Evolutionary conservation across 2,888 invertebrate species (phyloP), one percentile per base, ranked within the genome.

Genomic region (Lymantria monacha): DNA sequence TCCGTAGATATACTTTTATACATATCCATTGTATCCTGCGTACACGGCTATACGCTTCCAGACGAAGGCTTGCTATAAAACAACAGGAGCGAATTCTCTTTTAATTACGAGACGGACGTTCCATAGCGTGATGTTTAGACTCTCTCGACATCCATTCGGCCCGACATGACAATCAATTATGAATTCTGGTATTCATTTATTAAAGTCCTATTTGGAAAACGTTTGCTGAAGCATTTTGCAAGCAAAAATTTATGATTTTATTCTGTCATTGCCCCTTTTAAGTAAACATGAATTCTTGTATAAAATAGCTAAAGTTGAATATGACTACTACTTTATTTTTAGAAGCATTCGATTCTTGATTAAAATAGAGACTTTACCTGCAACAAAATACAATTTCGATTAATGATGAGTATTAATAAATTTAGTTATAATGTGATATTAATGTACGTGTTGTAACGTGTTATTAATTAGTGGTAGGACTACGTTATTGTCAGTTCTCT

Each of bases 51-150:
- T 70, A 65, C 68, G 74, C 72, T 64, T 70, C 74, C 77, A 80
- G 80, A 80, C 78, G 74, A 72, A 70, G 75, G 68, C 69, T 41
- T 65, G 69, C 71, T 74, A 73, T 81, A 79, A 79, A 81, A 81
- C 81, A 80, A 81, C 79, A 69, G 69, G 68, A 72, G 74, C 71
- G 75, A 79, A 81, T 78, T 79, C 80, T 74, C 76, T 78, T 81
- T 81, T 81, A 82, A 82, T 81, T 81, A 82, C 77, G 67, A 70
- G 66, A 62, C 68, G 76, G 76, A 73, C 79, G 78, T 61, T 74
- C 67, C 74, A 66, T 59, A 62, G 61, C 63, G 58, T 75, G 66
- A 67, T 69, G 76, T 76, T 77, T 80, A 75, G 76, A 75, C 74
- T 71, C 80, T 75, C 77, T 81, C 79, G 79, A 78, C 74, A 77